Conservation (phyloP, 2,797 vertebrate species). For the Phataginus tricuspis region DNA sequence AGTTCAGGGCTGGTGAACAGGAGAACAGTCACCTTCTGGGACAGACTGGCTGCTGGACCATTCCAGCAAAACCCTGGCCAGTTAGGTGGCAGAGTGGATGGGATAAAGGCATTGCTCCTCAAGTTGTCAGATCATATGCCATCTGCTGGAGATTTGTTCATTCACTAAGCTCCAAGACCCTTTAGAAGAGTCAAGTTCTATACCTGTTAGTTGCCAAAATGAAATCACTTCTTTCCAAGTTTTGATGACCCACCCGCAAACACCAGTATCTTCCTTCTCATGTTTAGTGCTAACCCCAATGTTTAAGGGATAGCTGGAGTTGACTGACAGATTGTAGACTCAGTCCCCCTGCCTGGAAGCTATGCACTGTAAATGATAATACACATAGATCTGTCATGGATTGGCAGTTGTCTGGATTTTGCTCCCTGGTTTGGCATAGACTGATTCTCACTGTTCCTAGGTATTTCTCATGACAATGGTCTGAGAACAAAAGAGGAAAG, state of each 20-base stretch:
- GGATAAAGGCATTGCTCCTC: background rate
- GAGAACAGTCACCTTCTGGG: constrained; percentile 53
- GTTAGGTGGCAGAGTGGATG: background rate
- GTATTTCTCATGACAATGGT: background rate
- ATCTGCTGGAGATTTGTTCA: background rate
- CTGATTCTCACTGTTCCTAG: background rate
- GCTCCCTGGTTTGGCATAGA: background rate
- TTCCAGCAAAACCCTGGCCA: constrained; percentile 11
- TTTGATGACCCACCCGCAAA: background rate
- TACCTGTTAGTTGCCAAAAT: background rate
- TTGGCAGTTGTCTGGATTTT: background rate
- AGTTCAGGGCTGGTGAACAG: constrained; percentile 8
- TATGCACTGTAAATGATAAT: background rate
- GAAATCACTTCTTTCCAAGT: background rate
- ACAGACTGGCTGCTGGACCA: constrained; percentile 56
- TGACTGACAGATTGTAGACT: background rate
- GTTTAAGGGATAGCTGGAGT: background rate
- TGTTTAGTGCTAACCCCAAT: background rate
- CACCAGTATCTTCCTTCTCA: background rate
- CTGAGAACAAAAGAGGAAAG: background rate
- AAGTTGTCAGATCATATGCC: background rate
- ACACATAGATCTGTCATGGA: accelerated
- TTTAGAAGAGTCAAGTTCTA: background rate
- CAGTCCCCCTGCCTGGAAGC: background rate
- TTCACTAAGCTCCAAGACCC: background rate